These are phyloP conservation scores for Pempheris klunzingeri DNA, from an alignment of 2,797 vertebrate genomes.

Conservation along the genomic window DNA sequence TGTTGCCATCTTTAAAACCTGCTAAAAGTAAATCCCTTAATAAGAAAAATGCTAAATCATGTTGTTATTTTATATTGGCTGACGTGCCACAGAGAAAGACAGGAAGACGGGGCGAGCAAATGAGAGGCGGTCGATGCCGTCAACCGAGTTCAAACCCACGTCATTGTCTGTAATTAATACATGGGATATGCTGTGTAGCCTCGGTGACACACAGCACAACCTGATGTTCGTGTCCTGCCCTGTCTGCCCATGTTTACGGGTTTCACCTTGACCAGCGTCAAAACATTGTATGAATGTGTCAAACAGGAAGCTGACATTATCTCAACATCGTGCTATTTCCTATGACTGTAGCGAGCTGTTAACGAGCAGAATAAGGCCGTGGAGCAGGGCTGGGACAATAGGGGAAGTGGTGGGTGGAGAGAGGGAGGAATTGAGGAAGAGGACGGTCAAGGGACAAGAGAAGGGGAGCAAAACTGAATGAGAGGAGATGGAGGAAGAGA, in stretches of 20 bases:
- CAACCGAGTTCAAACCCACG: conserved; percentile 37
- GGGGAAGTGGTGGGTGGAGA: conserved; percentile 20
- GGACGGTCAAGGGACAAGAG: conserved; percentile 15
- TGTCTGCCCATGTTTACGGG: conserved; percentile 52
- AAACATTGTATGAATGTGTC: conserved; percentile 62
- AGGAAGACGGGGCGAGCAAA: conserved; percentile 57
- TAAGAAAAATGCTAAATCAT: conserved; percentile 10
- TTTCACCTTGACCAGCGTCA: conserved; percentile 74
- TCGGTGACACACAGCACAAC: conserved; percentile 38
- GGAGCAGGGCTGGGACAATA: conserved; percentile 12
- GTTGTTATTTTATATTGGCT: background rate
- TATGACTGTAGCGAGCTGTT: conserved; percentile 67
- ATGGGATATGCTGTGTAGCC: conserved; percentile 35
- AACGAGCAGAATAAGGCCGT: conserved; percentile 61
- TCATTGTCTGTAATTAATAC: conserved; percentile 54
- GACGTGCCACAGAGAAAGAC: conserved; percentile 24
- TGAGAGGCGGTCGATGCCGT: conserved; percentile 22
- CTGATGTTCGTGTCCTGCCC: conserved; percentile 53
- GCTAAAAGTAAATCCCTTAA: background rate
- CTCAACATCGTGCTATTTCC: conserved; percentile 80
- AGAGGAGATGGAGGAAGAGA: conserved; percentile 18
- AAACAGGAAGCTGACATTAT: conserved; percentile 79
- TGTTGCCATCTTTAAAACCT: conserved; percentile 9
- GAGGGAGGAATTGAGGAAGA: conserved; percentile 35
- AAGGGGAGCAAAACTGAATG: background rate